These are phyloP conservation scores for Formicarius rufipectus DNA, from an alignment of 2,113 vertebrate genomes.

Conservation along the genomic window DNA sequence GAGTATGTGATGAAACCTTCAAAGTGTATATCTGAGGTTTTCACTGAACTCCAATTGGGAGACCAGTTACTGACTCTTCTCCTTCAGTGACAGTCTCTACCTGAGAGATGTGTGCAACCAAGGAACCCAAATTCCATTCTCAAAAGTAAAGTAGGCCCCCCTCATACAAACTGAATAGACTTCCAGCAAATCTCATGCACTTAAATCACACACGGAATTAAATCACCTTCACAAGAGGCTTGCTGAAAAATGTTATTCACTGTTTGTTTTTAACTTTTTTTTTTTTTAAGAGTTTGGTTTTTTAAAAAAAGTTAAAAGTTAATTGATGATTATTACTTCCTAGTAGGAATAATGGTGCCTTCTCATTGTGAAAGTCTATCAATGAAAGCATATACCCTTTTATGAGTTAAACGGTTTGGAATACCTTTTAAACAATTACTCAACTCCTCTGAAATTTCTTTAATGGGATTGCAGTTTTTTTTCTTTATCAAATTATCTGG, in stretches of 20 bases:
- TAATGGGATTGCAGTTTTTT: not conserved
- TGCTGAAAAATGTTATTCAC: not conserved
- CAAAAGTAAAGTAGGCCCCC: not conserved
- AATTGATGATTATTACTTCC: not conserved
- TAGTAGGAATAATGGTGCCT: not conserved
- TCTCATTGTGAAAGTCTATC: not conserved
- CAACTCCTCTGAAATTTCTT: constrained; percentile 8
- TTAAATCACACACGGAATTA: not conserved
- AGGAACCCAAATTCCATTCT: not conserved
- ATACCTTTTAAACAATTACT: constrained; percentile 6
- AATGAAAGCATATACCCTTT: not conserved
- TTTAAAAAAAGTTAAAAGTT: not conserved
- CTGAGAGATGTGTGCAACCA: fast-evolving
- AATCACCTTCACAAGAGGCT: not conserved
- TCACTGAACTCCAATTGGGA: not conserved
- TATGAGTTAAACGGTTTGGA: not conserved
- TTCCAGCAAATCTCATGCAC: not conserved
- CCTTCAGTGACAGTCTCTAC: not conserved
- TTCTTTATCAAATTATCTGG: not conserved
- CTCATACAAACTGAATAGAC: not conserved
- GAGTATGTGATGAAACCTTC: not conserved
- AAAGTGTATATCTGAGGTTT: not conserved
- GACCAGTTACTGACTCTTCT: not conserved
- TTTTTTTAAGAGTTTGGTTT: not conserved
- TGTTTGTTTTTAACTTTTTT: not conserved